Base-by-base conservation (phyloP, 92 coral and sea anemone genomes). In the Isaurus tuberculatus region DNA sequence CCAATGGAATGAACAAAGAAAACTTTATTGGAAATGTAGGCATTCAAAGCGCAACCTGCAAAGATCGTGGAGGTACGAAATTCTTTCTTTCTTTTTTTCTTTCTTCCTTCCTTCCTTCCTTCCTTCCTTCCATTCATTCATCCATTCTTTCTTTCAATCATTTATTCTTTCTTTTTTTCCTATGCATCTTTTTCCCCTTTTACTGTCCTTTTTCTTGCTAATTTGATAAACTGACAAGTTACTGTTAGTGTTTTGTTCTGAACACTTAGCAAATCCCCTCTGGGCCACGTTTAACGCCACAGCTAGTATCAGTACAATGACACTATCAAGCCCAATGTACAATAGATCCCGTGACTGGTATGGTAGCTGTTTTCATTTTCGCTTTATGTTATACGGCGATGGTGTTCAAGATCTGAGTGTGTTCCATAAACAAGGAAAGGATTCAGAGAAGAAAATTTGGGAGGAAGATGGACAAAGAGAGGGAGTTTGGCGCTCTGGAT, bases 401-500 rank as follows among this genome's bases (percentile, higher is more conserved):
- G 94, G 92, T 0, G 88, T 85, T 19, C 77, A 8, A 48, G 72
- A 73, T n/a, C 65, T 91, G 53, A 82, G 37, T 20, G 40, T 91
- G 53, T 82, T 48, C 48, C 94, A 91, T 67, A 69, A 34, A 22
- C 22, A 71, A 77, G 80, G 71, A 37, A 83, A 49, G 14, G 34
- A 25, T 25, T 83, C 73, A 20, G 46, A 64, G 73, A 84, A 75
- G 48, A 81, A 82, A 48, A 81, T 91, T 55, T 91, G 94, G 94
- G 75, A 19, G 32, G 81, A 60, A 37, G 84, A 91, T 4, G 72
- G 48, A 8, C 61, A 15, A 26, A 61, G 75, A 4, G 29, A 28
- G 15, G 19, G 44, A n/a, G 28, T 69, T 1, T 91, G 94, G 94
- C 86, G 81, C 48, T 84, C 65, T 49, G 94, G 94, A 33, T 87